Base-by-base conservation (phyloP, 2,113 vertebrate species). In the Cinclus cinclus region DNA sequence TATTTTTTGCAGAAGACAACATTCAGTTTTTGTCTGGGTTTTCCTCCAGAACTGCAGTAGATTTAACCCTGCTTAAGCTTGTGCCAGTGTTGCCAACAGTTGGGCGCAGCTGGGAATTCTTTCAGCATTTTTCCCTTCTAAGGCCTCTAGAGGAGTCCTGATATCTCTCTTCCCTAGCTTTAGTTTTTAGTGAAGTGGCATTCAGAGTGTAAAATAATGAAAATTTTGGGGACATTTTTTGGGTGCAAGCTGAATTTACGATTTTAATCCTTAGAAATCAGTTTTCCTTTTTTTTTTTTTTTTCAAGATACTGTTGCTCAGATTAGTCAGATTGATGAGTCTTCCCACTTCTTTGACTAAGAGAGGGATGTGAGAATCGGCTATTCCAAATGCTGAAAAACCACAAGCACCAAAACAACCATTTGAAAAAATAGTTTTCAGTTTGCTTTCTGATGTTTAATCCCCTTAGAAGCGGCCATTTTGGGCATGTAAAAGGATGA, bases 251-350 rank as follows among this genome's bases (percentile, higher is more conserved):
- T 71, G 35, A 74, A 59, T 91, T 81, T 60, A 37, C 53, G 71
- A 5, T 90, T 91, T 70, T 50, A 74, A 31, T 87, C 60, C 58
- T 82, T 87, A 41, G n/a, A 82, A 92, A 76, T 91, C 20, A 23
- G 21, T 87, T 89, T 81, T 30, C 44, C 23, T 42, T 89, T 41
- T 58, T 78, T 74, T 42, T 89, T 41, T 58, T 78, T 74, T 74
- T 87, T 81, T 62, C 50, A 86, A 83, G 70, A 17, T 87, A 23
- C 27, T 47, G 46, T 62, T 80, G 70, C 78, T 94, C 68, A 80
- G 67, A 87, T 95, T 92, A 96, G 85, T 93, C 90, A 94, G 82
- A 80, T 88, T 74, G 52, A 52, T 91, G 56, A 70, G 41, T 88
- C 78, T 90, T 95, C 93, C 63, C 70, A 93, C 92, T 88, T 80